phyloP scores from a whole-genome alignment of 2,888 invertebrate species.

The Mythimna albipuncta region DNA sequence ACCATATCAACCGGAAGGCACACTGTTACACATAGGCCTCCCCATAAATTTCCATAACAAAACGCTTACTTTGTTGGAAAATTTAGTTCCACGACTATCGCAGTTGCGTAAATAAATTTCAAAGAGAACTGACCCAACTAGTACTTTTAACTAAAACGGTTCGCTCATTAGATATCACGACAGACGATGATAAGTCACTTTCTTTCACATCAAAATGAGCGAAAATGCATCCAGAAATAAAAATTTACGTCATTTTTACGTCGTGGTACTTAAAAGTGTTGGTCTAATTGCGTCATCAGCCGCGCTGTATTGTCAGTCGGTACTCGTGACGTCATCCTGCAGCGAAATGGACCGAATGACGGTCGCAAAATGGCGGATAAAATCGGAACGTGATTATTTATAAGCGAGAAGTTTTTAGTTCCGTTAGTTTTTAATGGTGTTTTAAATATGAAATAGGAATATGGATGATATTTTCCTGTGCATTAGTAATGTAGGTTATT shows the following conservation, averaged over 20 bases:
- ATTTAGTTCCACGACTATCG: conserved; percentile 31
- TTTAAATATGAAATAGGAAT: conserved; percentile 46
- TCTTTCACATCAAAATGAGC: conserved; percentile 42
- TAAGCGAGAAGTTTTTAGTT: conserved; percentile 49
- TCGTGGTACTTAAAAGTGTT: conserved; percentile 55
- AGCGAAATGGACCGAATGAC: conserved; percentile 60
- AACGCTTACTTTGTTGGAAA: conserved; percentile 41
- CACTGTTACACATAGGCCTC: conserved; percentile 42
- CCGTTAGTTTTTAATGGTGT: conserved; percentile 41
- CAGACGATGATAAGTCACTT: conserved; percentile 38
- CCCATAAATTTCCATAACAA: conserved; percentile 51
- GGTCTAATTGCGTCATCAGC: conserved; percentile 66
- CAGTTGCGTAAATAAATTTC: conserved; percentile 40
- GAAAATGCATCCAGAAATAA: conserved; percentile 54
- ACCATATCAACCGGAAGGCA: conserved; percentile 49
- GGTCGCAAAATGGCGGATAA: conserved; percentile 56
- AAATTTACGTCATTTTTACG: conserved; percentile 55
- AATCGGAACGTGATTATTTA: conserved; percentile 57
- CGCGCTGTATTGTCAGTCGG: conserved; percentile 58
- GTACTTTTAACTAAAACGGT: conserved; percentile 34
- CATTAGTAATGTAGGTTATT: conserved; percentile 12
- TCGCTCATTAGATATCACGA: conserved; percentile 43
- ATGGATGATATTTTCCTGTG: conserved; percentile 15
- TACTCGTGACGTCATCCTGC: conserved; percentile 60
- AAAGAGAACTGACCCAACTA: conserved; percentile 30